Conservation (phyloP, 2,888 invertebrate species). For the Drosophila mimetica region DNA sequence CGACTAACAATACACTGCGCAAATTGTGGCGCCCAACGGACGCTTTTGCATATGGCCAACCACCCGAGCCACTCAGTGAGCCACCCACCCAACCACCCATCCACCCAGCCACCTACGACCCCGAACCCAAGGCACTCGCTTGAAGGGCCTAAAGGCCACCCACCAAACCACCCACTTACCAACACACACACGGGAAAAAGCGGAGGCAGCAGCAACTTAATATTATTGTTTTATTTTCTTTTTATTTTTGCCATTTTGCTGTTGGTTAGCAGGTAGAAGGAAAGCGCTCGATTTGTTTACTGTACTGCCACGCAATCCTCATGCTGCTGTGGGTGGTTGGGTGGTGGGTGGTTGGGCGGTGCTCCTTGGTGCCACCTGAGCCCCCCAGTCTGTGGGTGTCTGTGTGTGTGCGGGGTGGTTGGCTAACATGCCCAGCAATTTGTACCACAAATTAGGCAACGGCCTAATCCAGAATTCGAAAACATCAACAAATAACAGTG, state of each 20-base stretch:
- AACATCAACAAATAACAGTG: slow-evolving; percentile 5
- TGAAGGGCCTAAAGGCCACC: slow-evolving; percentile 1
- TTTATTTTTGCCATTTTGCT: slow-evolving; percentile 31
- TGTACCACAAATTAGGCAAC: slow-evolving; percentile 43
- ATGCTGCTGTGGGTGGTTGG: slow-evolving; percentile 13
- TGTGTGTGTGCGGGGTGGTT: slow-evolving; percentile 5
- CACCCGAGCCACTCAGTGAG: slow-evolving; percentile 33
- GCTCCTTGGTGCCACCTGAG: slow-evolving; percentile 21
- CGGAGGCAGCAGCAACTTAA: slow-evolving; percentile 39
- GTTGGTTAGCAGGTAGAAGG: slow-evolving; percentile 27
- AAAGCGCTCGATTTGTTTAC: slow-evolving; percentile 65
- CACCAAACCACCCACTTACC: not conserved
- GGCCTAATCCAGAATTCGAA: slow-evolving; percentile 21
- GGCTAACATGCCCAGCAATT: slow-evolving; percentile 46
- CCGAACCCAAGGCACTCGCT: slow-evolving; percentile 8
- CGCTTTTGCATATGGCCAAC: slow-evolving; percentile 59
- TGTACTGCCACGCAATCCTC: slow-evolving; percentile 53
- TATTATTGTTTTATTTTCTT: slow-evolving; percentile 45
- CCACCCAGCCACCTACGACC: slow-evolving; percentile 7
- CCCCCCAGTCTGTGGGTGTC: not conserved
- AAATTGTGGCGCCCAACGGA: slow-evolving; percentile 66
- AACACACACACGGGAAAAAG: slow-evolving; percentile 19
- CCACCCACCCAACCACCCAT: slow-evolving; percentile 6
- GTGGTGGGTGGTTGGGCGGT: slow-evolving; percentile 3
- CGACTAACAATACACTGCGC: slow-evolving; percentile 68